Evolutionary conservation across 1,140 invertebrate genomes (phyloP).

Genomic region (Planococcus citri): DNA sequence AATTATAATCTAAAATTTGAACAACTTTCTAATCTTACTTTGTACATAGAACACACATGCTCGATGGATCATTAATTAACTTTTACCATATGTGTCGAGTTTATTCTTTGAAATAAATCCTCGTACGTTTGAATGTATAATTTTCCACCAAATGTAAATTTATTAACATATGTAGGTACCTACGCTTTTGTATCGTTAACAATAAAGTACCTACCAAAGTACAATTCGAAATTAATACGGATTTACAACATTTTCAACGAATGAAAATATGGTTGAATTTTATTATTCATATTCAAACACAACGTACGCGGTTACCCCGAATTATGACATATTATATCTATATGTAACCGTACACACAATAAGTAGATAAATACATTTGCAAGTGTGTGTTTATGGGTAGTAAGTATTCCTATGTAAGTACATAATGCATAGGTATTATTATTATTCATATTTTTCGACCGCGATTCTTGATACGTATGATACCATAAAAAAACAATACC

Average conservation of each 20-base stretch:
- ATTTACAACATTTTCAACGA: not conserved
- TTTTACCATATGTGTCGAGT: not conserved
- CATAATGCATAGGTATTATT: too few relatives aligned
- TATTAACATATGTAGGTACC: not conserved
- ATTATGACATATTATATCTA: too few relatives aligned
- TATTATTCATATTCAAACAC: too few relatives aligned
- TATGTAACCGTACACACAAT: too few relatives aligned
- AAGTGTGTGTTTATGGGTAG: too few relatives aligned
- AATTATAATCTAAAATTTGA: not conserved
- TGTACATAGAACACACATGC: not conserved
- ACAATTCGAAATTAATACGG: not conserved
- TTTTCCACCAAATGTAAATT: not conserved
- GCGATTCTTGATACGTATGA: too few relatives aligned
- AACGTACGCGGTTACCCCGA: too few relatives aligned
- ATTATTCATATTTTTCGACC: too few relatives aligned
- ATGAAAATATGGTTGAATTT: too few relatives aligned
- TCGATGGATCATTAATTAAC: slow-evolving; percentile 3
- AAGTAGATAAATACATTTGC: too few relatives aligned
- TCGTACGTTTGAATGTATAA: not conserved
- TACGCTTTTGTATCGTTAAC: not conserved
- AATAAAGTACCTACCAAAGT: not conserved
- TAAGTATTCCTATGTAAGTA: too few relatives aligned
- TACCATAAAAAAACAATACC: too few relatives aligned
- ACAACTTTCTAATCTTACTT: not conserved
- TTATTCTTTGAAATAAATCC: not conserved